These are phyloP conservation scores for Rotaria macrura DNA, from an alignment of 2,888 invertebrate species.

Conservation along the genomic window DNA sequence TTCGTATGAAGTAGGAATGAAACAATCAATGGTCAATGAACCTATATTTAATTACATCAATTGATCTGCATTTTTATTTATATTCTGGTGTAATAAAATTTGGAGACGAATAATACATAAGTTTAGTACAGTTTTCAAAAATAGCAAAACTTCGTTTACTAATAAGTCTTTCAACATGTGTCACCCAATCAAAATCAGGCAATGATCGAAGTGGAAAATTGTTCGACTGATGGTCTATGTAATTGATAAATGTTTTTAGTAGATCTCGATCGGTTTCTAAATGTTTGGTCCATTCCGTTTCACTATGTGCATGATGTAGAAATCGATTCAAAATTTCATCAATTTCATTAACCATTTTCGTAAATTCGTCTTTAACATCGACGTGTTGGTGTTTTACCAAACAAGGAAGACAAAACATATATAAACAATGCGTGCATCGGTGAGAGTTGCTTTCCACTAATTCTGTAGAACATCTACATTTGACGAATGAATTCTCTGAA, in stretches of 20 bases:
- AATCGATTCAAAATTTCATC: background rate
- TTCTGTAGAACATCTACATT: background rate
- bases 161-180: background rate
- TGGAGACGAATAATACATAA: background rate
- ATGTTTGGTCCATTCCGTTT: background rate
- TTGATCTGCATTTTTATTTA: background rate
- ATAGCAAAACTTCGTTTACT: background rate
- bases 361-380: background rate
- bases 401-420: background rate
- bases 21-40: conserved; percentile 32
- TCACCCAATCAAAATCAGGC: background rate
- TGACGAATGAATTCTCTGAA: background rate
- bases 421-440: background rate
- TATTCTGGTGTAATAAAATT: background rate
- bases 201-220: background rate
- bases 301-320: background rate
- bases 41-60: conserved; percentile 22
- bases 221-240: background rate
- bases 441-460: background rate
- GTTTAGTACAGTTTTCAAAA: background rate
- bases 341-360: background rate
- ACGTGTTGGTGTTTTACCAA: background rate
- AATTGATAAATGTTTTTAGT: background rate
- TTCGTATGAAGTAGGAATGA: conserved; percentile 41
- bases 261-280: background rate